A percentile compares a stretch with the other conserved stretches of the same genome.
phyloP scores from a whole-genome alignment of 2,113 vertebrate genomes.

The Prochilodus magdalenae region DNA sequence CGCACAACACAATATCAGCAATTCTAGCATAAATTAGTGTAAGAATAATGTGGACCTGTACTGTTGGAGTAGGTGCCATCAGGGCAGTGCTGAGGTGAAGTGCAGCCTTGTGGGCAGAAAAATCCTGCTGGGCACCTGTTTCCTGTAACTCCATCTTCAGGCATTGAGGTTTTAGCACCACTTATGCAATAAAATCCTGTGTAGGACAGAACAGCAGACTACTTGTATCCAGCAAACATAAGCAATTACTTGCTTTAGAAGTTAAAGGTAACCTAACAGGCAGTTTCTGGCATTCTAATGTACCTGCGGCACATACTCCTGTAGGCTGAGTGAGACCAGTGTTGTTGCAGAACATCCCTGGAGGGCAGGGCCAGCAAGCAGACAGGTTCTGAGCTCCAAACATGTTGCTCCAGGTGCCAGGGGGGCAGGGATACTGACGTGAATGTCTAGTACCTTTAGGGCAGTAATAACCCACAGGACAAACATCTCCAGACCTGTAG shows the following conservation, averaged over 20 bases:
- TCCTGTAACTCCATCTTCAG: slow-evolving; percentile 76
- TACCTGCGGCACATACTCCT: slow-evolving; percentile 78
- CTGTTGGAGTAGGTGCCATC: slow-evolving; percentile 77
- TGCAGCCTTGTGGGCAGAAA: slow-evolving; percentile 80
- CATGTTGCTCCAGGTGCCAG: slow-evolving; percentile 84
- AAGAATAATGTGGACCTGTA: slow-evolving; percentile 74
- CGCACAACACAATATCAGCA: too few species aligned
- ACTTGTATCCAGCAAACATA: neutral
- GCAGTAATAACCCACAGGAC: slow-evolving; percentile 83
- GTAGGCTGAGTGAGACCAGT: slow-evolving; percentile 77
- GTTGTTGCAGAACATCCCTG: slow-evolving; percentile 83
- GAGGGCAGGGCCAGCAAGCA: slow-evolving; percentile 83
- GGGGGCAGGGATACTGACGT: slow-evolving; percentile 81
- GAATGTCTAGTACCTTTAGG: slow-evolving; percentile 78
- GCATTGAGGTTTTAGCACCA: slow-evolving; percentile 72
- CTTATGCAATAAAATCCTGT: slow-evolving; percentile 85
- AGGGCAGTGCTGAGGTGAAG: slow-evolving; percentile 73
- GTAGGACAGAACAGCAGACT: slow-evolving; percentile 24
- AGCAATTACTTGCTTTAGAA: neutral
- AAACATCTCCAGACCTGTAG: slow-evolving; percentile 80
- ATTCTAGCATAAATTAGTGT: neutral
- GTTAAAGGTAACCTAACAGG: neutral
- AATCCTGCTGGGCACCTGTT: slow-evolving; percentile 78
- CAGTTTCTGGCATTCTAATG: neutral
- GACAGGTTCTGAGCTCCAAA: slow-evolving; percentile 76